Conservation (phyloP, 2,797 vertebrate genomes). For the Nyctibius grandis region DNA sequence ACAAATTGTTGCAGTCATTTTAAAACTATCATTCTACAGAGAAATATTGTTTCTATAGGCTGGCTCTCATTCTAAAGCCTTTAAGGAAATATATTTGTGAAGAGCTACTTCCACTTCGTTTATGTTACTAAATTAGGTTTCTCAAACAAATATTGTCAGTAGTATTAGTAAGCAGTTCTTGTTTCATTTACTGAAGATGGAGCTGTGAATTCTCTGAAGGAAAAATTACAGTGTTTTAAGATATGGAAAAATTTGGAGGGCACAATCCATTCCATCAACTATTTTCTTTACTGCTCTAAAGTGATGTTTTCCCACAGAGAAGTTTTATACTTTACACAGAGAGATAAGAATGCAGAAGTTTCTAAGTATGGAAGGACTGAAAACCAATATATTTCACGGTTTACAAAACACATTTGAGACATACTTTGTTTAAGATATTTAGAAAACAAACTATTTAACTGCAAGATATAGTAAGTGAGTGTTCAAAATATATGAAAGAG, state of each 20-base stretch:
- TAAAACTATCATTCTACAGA: constrained; percentile 2
- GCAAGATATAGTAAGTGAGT: background rate
- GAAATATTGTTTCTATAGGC: constrained; percentile 29
- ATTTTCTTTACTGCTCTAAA: background rate
- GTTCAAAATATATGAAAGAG: background rate
- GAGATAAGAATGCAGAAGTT: background rate
- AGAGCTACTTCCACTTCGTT: constrained; percentile 46
- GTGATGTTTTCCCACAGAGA: background rate
- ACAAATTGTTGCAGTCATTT: constrained; percentile 23
- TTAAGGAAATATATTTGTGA: constrained; percentile 27
- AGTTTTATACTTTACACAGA: background rate
- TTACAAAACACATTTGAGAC: background rate
- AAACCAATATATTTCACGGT: background rate
- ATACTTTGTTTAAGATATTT: background rate
- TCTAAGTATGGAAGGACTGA: background rate
- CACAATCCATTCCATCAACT: background rate
- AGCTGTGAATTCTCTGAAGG: constrained; percentile 11
- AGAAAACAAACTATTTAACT: background rate
- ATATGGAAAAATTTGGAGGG: background rate
- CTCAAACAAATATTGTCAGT: constrained; percentile 34
- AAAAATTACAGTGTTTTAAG: background rate
- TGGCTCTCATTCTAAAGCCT: constrained; percentile 13
- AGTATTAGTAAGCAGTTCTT: constrained; percentile 26
- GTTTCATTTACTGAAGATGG: background rate
- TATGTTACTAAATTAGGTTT: constrained; percentile 50